Base-by-base conservation (phyloP, 53 echinoderm and acorn worm species). In the Actinopyga echinites region DNA sequence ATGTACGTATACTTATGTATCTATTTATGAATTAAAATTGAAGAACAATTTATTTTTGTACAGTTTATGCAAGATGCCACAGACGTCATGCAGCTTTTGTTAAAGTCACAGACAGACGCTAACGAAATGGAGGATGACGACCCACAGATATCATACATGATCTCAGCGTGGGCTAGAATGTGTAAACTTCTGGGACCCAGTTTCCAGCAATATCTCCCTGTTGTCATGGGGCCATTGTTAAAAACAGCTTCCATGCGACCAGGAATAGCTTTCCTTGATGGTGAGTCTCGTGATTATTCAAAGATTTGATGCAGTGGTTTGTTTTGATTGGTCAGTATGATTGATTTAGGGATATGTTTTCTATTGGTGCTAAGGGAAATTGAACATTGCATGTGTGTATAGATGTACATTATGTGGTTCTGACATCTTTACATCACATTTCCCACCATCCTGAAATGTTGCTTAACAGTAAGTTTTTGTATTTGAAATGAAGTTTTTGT, bases 131-230 rank as follows among this genome's bases (percentile, higher is more conserved):
- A 97, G 26, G 97, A 97, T 60, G 97, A 97, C 36, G 97, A 97
- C 74, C 97, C 94, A 0, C 97, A 94, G 79, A 94, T 87, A 64
- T 97, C 97, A 6, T 97, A 93, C 87, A 94, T 97, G 97, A 97
- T 97, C 78, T 97, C 97, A 25, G 97, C 97, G 29, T 97, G 97
- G 97, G 97, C 92, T 5, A 85, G 97, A 34, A 97, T 97, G 97
- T 97, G 97, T 68, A 97, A 97, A 78, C 86, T 97, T 20, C 82
- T 97, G 0, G 97, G 97, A 35, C 83, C 87, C 1, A 90, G 92
- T 62, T 97, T 97, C 85, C 91, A 93, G 58, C 90, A 90, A 56
- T 97, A 97, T 57, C 89, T 97, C 12, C 97, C 97, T 13, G 94
- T 97, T 10, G 97, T 97, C 74, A 97, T 97, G 97, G 92, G 92